Evolutionary conservation across 2,113 vertebrate species (phyloP), one percentile per base, ranked within the genome.

Genomic region (Erythrocercus mccallii): DNA sequence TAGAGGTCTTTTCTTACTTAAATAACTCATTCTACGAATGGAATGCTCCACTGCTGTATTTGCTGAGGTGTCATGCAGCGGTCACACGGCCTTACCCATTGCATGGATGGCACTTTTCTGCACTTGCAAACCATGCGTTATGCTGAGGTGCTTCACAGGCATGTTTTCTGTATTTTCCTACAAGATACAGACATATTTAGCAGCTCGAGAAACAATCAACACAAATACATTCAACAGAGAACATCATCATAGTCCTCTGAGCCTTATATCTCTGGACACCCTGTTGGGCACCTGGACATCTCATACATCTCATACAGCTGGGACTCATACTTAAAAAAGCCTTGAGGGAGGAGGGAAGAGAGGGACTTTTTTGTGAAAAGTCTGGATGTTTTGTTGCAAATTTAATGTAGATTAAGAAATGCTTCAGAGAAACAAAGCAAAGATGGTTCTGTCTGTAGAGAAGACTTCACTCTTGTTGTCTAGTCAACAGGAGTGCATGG

Each of bases 351-450:
- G 31, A 81, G 21, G 1, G 7, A 17, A 23, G 2, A 13, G 25
- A n/a, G 6, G 4, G 4, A 20, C 0, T 0, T 28, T 2, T 68
- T 24, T 42, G 9, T 31, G 20, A 19, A 77, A 88, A 57, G 9
- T 54, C 45, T 73, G 54, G 17, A 44, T 20, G 21, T 82, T 53
- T 73, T 70, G 51, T 51, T 83, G 3, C 24, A 72, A 69, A 7
- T 44, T 79, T 91, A n/a, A 66, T 3, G 5, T 48, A 51, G 56
- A 82, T 57, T 65, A 88, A 82, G 38, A 94, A 85, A 88, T 58
- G 6, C 14, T 51, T 83, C 54, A 60, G 76, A 62, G 83, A 94
- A 92, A 47, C 15, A 56, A 57, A 73, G 13, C 18, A 57, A 90
- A 76, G 8, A 20, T 84, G 4, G 1, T 81, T 94, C 28, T 89